These are phyloP conservation scores for Tauraco erythrolophus DNA, from an alignment of 2,113 vertebrate genomes.

Conservation along the genomic window DNA sequence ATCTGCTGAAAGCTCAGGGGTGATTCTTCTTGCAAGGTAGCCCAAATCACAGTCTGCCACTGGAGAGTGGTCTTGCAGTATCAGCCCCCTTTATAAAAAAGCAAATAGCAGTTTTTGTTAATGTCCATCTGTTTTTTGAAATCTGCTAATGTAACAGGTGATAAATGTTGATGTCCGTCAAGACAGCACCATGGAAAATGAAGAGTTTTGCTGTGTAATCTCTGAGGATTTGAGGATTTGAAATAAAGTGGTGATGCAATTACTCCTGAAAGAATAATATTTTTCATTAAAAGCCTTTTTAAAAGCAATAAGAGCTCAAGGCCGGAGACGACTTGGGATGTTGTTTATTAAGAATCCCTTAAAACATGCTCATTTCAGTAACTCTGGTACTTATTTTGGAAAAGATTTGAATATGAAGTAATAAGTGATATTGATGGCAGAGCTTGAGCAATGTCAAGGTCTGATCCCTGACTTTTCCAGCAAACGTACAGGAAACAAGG, in stretches of 20 bases:
- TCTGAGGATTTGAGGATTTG: not conserved
- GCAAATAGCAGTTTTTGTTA: not conserved
- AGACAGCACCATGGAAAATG: not conserved
- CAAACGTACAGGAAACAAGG: not conserved
- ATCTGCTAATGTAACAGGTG: not conserved
- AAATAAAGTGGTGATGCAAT: not conserved
- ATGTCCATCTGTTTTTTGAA: not conserved
- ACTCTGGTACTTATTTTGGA: not conserved
- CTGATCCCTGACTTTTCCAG: not conserved
- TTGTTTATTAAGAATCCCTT: not conserved
- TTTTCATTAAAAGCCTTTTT: not conserved
- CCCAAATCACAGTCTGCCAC: not conserved
- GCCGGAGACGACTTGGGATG: not conserved
- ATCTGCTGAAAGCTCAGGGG: not conserved
- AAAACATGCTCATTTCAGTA: not conserved
- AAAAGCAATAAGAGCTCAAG: not conserved
- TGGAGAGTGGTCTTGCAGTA: not conserved
- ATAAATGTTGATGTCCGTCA: not conserved
- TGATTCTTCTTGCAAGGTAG: not conserved
- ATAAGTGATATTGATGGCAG: not conserved
- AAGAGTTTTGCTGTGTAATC: not conserved
- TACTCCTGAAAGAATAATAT: not conserved
- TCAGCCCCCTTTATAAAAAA: not conserved
- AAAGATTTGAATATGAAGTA: not conserved
- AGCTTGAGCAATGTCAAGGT: not conserved